Base-by-base conservation (phyloP, 2,797 vertebrate species). In the Protosalanx chinensis region DNA sequence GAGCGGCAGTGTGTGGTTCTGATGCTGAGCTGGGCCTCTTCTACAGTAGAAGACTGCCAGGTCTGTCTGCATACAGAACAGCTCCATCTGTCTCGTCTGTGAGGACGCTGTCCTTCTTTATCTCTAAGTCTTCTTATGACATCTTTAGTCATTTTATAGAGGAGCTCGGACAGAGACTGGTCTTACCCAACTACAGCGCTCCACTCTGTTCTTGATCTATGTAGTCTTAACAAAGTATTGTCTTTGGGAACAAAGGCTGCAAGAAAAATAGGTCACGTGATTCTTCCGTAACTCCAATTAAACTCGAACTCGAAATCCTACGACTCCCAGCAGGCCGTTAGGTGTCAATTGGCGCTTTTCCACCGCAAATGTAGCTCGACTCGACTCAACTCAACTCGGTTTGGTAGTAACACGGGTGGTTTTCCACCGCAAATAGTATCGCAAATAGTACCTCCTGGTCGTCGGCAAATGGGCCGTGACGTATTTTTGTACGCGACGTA, bases 41-140 rank as follows among this genome's bases (percentile, higher is more conserved):
- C 33, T 69, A n/a, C 29, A 65, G 27, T 33, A 5, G 59, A 10
- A 3, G 51, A 12, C n/a, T 18, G 33, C 2, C 58, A 66, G 63
- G 16, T 59, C 32, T 81, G 27, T 74, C 0, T 77, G 58, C 76
- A 0, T 23, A 58, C 18, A 20, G 5, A 2, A 23, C 16, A 5
- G 18, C n/a, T 58, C 41, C 13, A 8, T 46, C 23, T 46, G 8
- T 12, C 10, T 46, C 7, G 13, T 58, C 56, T 3, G 56, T 20
- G n/a, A 58, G 6, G 18, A 58, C 69, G 58, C n/a, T 71, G n/a
- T 6, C 76, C 15, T 51, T 71, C 53, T 65, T 8, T 69, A n/a
- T 53, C 64, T 62, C 63, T 33, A 70, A 70, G 67, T 20, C 62
- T 67, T 73, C 71, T 60, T 18, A 23, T 29, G 67, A 63, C 62